phyloP scores from a whole-genome alignment of 2,113 vertebrate genomes.

The Gobio gobio region DNA sequence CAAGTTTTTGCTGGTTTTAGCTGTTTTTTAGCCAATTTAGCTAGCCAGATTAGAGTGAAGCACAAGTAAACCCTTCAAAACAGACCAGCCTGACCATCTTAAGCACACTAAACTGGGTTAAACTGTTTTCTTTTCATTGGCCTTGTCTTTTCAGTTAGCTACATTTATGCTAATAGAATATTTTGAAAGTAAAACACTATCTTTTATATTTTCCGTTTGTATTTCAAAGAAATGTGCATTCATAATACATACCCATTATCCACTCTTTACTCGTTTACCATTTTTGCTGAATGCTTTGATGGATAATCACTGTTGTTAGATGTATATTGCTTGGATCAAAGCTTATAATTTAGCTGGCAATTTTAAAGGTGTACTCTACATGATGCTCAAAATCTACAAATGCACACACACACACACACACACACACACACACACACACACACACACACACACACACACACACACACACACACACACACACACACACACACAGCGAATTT shows the following conservation, averaged over 20 bases:
- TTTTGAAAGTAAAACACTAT: neutral
- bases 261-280: neutral
- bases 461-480: neutral
- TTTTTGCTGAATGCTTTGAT: conserved; percentile 6
- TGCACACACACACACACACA: neutral
- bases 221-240: neutral
- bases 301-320: conserved; percentile 3
- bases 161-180: neutral
- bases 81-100: neutral
- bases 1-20: neutral
- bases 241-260: neutral
- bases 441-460: neutral
- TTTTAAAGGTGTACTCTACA: conserved; percentile 23
- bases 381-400: neutral
- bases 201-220: neutral
- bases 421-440: neutral
- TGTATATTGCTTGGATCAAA: conserved; percentile 32
- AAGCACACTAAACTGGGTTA: neutral
- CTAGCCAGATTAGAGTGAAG: neutral
- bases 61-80: neutral
- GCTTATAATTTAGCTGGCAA: conserved; percentile 28
- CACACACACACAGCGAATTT: neutral
- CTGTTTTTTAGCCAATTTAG: too few relatives aligned
- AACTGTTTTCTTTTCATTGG: neutral
- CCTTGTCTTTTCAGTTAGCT: neutral